phyloP scores from a whole-genome alignment of 2,797 vertebrate genomes.

The Acipenser ruthenus region DNA sequence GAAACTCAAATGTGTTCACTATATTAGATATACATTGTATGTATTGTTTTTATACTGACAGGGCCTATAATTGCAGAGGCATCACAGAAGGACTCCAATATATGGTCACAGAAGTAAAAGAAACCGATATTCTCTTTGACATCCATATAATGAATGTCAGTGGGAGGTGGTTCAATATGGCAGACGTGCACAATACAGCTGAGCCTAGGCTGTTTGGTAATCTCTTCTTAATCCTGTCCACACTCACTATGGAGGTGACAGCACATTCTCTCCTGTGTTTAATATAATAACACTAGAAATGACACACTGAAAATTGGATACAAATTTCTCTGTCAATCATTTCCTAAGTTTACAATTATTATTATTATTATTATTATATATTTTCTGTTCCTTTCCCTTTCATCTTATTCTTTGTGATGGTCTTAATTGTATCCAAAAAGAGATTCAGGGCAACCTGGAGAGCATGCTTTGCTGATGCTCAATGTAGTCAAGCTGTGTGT shows the following conservation, averaged over 20 bases:
- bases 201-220: background rate
- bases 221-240: background rate
- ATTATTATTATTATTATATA: too few species aligned
- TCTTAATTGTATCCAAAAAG: background rate
- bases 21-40: too few species aligned
- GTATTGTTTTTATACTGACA: too few species aligned
- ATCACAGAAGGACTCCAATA: background rate
- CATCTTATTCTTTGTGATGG: too few species aligned
- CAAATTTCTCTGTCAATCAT: background rate
- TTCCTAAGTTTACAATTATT: too few species aligned
- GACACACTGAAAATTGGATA: background rate
- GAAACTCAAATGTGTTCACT: too few species aligned
- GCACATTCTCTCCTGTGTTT: background rate
- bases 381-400: too few species aligned
- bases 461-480: background rate
- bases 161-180: background rate
- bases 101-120: constrained; percentile 2
- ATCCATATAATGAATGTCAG: constrained; percentile 12
- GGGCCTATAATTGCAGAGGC: background rate
- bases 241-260: background rate
- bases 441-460: background rate
- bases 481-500: background rate
- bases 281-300: background rate
- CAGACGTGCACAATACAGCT: background rate
- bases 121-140: constrained; percentile 4